Conservation (phyloP, 2,888 invertebrate species). For the Orthosia gracilis region DNA sequence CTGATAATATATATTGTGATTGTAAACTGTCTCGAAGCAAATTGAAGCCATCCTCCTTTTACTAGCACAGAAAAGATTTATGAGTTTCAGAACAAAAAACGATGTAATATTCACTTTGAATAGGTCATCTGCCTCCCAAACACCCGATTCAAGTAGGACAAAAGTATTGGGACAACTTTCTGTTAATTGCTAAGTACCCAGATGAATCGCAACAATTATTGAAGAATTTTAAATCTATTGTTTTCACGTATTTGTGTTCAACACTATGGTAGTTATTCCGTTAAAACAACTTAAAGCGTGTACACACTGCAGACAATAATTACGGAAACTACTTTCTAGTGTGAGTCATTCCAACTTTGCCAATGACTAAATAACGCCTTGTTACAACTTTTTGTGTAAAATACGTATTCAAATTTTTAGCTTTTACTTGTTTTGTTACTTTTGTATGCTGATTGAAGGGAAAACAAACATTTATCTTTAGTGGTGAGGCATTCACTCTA, state of each 20-base stretch:
- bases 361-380: constrained; percentile 54
- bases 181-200: constrained; percentile 39
- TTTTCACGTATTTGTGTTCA: constrained; percentile 39
- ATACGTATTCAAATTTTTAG: constrained; percentile 33
- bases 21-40: neutral
- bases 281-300: constrained; percentile 53
- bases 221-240: constrained; percentile 36
- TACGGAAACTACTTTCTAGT: constrained; percentile 70
- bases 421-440: constrained; percentile 16
- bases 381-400: constrained; percentile 46
- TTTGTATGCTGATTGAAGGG: constrained; percentile 10
- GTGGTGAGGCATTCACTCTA: constrained; percentile 31
- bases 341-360: constrained; percentile 66
- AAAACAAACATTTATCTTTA: constrained; percentile 37
- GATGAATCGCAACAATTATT: constrained; percentile 40
- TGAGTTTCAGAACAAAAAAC: neutral
- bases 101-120: constrained; percentile 6
- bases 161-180: constrained; percentile 35
- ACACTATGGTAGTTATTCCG: constrained; percentile 38
- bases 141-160: constrained; percentile 5
- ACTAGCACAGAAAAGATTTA: neutral
- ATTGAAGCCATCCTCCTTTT: neutral
- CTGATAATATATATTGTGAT: neutral
- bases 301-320: constrained; percentile 62
- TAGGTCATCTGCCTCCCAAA: constrained; percentile 17